phyloP scores from a whole-genome alignment of 2,113 vertebrate species.

The Cryptoleucopteryx plumbea region DNA sequence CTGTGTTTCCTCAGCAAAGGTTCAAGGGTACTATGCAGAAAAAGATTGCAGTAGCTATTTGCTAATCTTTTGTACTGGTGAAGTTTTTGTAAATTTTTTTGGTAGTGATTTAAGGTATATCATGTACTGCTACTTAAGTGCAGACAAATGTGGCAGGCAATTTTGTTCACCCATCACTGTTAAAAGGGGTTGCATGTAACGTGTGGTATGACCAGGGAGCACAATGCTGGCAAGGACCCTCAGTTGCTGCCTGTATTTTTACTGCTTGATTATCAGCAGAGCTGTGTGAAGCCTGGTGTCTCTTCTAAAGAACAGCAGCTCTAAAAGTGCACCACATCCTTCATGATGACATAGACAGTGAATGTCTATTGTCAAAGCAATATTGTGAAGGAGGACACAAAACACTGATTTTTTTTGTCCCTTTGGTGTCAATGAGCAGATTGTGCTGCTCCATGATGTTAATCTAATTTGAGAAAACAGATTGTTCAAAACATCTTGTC shows the following conservation, averaged over 20 bases:
- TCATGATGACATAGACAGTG: background rate
- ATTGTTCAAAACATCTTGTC: slow-evolving; percentile 44
- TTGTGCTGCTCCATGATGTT: slow-evolving; percentile 21
- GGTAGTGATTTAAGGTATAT: background rate
- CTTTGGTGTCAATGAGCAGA: slow-evolving; percentile 7
- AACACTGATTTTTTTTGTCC: background rate
- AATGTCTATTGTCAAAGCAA: background rate
- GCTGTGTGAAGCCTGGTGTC: background rate
- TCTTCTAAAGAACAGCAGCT: background rate
- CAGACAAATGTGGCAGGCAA: background rate
- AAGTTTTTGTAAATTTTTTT: background rate
- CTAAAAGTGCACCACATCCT: background rate
- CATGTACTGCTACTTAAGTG: background rate
- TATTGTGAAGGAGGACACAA: background rate
- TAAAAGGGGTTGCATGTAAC: background rate
- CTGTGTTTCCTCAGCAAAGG: background rate
- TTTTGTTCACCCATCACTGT: background rate
- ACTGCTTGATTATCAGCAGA: background rate
- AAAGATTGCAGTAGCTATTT: background rate
- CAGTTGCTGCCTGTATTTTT: background rate
- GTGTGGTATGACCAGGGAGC: background rate
- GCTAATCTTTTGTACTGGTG: background rate
- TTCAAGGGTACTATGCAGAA: background rate
- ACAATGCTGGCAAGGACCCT: background rate
- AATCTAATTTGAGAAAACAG: slow-evolving; percentile 53